Conservation (phyloP, 35 echinoderm and acorn worm genomes). For the Stichopus chloronotus region DNA sequence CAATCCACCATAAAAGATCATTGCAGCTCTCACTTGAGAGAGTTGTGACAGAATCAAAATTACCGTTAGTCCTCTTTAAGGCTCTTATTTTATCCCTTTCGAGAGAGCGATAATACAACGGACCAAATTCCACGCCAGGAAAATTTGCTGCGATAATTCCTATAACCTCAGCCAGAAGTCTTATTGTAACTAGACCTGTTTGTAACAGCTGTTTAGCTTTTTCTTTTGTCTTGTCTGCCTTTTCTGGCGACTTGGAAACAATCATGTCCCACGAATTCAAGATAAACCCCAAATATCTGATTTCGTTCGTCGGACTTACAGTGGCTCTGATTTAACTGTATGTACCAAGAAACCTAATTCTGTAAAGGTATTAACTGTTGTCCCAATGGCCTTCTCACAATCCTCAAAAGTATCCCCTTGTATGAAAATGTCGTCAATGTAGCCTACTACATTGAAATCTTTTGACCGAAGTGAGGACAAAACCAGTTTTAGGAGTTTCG, state of each 20-base stretch:
- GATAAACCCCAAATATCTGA: slow-evolving; percentile 24
- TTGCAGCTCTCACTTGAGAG: slow-evolving; percentile 10
- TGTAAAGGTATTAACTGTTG: not conserved
- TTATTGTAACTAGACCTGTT: too few species aligned
- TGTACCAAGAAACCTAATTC: slow-evolving; percentile 39
- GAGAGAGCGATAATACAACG: slow-evolving; percentile 15
- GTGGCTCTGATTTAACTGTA: slow-evolving; percentile 18
- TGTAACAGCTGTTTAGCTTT: too few species aligned
- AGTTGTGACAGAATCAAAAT: not conserved
- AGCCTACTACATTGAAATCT: slow-evolving; percentile 4
- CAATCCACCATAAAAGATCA: slow-evolving; percentile 11
- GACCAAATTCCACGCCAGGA: slow-evolving; percentile 36
- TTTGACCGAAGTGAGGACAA: slow-evolving; percentile 2
- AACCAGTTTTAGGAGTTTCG: slow-evolving; percentile 38
- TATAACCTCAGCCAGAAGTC: too few species aligned
- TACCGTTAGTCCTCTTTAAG: not conserved
- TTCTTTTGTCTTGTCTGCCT: too few species aligned
- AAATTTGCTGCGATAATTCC: too few species aligned
- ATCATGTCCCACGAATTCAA: slow-evolving; percentile 16
- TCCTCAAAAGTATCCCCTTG: slow-evolving; percentile 22
- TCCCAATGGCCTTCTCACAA: not conserved
- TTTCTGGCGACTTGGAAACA: not conserved
- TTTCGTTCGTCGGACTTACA: not conserved
- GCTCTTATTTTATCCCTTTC: slow-evolving; percentile 14
- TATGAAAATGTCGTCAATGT: too few species aligned